These are phyloP conservation scores for Mixornis gularis DNA, from an alignment of 2,113 vertebrate species.

Conservation along the genomic window DNA sequence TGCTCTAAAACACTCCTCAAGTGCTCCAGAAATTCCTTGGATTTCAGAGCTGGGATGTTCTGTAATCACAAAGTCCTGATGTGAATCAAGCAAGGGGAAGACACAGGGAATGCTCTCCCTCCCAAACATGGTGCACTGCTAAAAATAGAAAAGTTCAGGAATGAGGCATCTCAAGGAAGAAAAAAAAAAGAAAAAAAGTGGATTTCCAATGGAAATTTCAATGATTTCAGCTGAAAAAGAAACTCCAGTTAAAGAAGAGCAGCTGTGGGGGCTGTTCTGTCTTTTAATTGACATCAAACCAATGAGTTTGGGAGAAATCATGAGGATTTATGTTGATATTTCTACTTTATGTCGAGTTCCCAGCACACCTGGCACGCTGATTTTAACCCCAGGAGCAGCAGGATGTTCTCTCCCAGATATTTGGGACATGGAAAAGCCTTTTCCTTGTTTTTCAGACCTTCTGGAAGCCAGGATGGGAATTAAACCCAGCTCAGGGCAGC, in stretches of 20 bases:
- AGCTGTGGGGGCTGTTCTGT: background rate
- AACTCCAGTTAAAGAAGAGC: background rate
- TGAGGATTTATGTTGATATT: background rate
- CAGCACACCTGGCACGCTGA: background rate
- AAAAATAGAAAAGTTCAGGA: background rate
- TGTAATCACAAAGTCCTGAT: background rate
- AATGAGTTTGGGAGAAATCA: background rate
- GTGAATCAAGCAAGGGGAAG: background rate
- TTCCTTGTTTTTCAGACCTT: background rate
- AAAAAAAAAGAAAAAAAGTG: too few species aligned
- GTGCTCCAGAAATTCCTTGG: background rate
- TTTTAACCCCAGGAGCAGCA: background rate
- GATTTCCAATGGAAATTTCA: background rate
- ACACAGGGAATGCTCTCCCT: background rate
- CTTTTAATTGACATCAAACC: background rate
- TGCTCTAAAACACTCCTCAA: too few species aligned
- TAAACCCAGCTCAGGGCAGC: background rate
- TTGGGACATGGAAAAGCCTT: fast-evolving
- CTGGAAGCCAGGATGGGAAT: background rate
- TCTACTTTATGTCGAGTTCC: background rate
- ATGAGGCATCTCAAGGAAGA: background rate
- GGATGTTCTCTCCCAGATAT: background rate
- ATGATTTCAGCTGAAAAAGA: background rate
- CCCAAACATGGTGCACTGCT: background rate
- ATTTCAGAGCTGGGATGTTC: background rate